Base-by-base conservation (phyloP, 2,888 invertebrate species). In the Erynnis tages region DNA sequence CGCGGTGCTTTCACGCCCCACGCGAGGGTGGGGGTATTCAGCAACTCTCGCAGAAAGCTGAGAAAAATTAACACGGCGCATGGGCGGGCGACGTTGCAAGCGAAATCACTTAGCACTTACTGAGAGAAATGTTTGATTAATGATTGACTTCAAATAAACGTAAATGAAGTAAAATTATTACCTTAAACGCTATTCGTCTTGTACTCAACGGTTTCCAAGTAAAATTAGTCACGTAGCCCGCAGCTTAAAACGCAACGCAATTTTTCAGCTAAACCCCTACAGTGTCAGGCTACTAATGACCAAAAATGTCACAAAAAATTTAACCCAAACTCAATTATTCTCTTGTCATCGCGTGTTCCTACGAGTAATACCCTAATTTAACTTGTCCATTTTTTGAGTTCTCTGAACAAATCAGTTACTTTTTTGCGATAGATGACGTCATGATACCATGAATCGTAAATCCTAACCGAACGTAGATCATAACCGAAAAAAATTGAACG, bases 1-100 rank as follows among this genome's bases (percentile, higher is more conserved):
- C 77, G 75, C 76, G 55, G 82, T 80, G 86, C 86, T 86, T 86
- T 87, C 87, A 83, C 86, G 83, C 80, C 82, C 79, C 77, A 68
- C 69, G 71, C 69, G 57, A 65, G 77, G 77, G 79, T 68, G 78
- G 82, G 78, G 76, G 74, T 60, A 57, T 32, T 49, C 65, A 56
- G 55, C 60, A 58, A 54, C 57, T 65, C 65, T 66, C 71, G 71
- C 82, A 79, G 84, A 86, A 84, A 85, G 80, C 82, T 79, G 72
- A 79, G 82, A 76, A 81, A 84, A 81, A 59, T 58, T 34, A 21
- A 43, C 50, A 19, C 50, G 14, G 21, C 43, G 35, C 41, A 50
- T 35, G 43, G 50, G 50, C 50, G 43, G 43, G 43, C 49, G 19
- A 43, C 19, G 27, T 50, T 43, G 41, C 29, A 41, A 8, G 25